A percentile compares a stretch with the other conserved stretches of the same genome.
Conservation (phyloP, 2,888 invertebrate genomes). For the Cistogaster globosa region DNA sequence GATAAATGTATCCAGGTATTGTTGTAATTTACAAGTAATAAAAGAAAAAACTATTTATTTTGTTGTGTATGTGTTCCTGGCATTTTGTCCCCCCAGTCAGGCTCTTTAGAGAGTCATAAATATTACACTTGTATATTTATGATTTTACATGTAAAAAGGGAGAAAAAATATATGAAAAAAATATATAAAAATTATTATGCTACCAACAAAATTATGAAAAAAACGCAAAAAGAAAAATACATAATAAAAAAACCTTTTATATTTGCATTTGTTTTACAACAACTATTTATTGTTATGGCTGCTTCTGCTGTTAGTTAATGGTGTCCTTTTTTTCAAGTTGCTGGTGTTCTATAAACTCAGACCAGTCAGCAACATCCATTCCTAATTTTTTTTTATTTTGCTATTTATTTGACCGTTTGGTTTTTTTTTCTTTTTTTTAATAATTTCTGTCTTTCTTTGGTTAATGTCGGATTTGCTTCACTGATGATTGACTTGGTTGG, state of each 20-base stretch:
- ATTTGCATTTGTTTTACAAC: conserved; percentile 59
- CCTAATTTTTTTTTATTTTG: conserved; percentile 36
- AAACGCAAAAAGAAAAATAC: conserved; percentile 22
- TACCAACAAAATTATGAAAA: not conserved
- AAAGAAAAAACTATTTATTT: conserved; percentile 47
- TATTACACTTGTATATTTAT: conserved; percentile 68
- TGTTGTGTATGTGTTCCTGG: conserved; percentile 8
- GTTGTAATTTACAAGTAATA: conserved; percentile 65
- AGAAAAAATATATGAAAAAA: not conserved
- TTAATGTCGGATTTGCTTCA: conserved; percentile 66
- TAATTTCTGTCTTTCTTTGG: not conserved
- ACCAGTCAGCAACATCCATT: conserved; percentile 55
- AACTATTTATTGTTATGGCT: conserved; percentile 44
- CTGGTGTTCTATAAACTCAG: conserved; percentile 63
- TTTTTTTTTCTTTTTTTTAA: conserved; percentile 10
- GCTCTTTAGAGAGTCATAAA: conserved; percentile 70
- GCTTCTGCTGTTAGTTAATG: conserved; percentile 1
- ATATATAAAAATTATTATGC: conserved; percentile 36
- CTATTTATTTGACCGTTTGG: conserved; percentile 44
- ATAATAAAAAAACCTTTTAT: conserved; percentile 18
- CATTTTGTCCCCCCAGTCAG: conserved; percentile 23
- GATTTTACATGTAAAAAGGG: conserved; percentile 53
- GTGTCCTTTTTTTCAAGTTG: conserved; percentile 49
- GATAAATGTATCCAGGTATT: conserved; percentile 65
- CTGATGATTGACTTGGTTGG: conserved; percentile 64